Evolutionary conservation across 2,888 invertebrate genomes (phyloP), one percentile per base, ranked within the genome.

Genomic region (Neoitamus cyanurus): DNA sequence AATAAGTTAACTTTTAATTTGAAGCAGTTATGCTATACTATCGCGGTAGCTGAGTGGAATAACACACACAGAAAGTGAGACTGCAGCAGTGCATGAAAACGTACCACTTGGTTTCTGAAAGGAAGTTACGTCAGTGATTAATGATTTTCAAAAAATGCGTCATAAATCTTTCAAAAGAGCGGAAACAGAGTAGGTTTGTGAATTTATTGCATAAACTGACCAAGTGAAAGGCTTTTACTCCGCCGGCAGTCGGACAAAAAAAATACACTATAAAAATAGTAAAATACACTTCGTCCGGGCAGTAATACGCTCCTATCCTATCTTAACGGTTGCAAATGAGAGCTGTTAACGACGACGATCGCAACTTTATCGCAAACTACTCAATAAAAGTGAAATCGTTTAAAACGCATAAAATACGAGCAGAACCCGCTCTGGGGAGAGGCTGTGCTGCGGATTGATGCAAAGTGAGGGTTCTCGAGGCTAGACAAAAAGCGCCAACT

Each of bases 301-400:
- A 20, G 58, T 3, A n/a, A 31, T 31, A 31, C 31, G 5, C 9
- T 15, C n/a, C 58, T 6, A 15, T 58, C 58, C 58, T 20, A 58
- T 58, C 58, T 25, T 58, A 15, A 20, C 20, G 15, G 28, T 34
- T 70, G 70, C 70, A 70, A 30, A 30, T 70, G 34, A 31, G 31
- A 30, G 25, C 30, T 70, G 70, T 31, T 58, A 70, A 70, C 69
- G 82, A 82, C 69, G 34, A 34, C 69, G 36, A 82, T 69, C 69
- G 58, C 78, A 80, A 82, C n/a, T 82, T 68, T 36, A 69, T 69
- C 82, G 36, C 68, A 36, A 68, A 82, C 69, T 82, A 34, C 82
- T 37, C 69, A 82, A 82, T 82, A 82, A 82, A 82, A 69, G 69
- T 69, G 82, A 82, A 82, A 69, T 37, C 69, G 36, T 69, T 82